A percentile compares a stretch with the other conserved stretches of the same genome.
phyloP scores from a whole-genome alignment of 2,113 vertebrate species.

The Bos indicus region DNA sequence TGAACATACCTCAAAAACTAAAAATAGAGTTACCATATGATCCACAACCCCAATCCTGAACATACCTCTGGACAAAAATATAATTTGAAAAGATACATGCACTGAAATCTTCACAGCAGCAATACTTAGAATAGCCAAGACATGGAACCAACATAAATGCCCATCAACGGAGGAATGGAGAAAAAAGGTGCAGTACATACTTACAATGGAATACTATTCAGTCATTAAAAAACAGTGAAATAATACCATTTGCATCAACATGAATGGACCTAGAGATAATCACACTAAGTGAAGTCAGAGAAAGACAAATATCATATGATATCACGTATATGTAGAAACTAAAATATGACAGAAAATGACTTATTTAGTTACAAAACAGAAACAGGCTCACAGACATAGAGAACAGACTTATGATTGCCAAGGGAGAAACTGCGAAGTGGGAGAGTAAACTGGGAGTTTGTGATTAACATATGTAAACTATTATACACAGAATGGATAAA shows the following conservation, averaged over 20 bases:
- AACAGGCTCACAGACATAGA: background rate
- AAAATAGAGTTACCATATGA: background rate
- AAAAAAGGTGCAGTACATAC: background rate
- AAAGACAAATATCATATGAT: background rate
- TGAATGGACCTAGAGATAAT: background rate
- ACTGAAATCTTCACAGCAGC: background rate
- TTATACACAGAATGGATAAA: background rate
- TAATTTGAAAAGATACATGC: background rate
- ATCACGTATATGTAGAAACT: background rate
- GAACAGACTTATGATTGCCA: background rate
- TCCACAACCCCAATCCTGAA: background rate
- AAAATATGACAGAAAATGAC: background rate
- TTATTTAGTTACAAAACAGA: background rate
- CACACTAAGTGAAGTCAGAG: background rate
- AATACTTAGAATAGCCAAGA: background rate
- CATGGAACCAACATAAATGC: background rate
- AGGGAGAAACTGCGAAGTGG: rapidly evolving
- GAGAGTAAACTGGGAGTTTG: background rate
- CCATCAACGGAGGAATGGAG: background rate
- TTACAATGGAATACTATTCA: background rate
- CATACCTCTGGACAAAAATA: background rate
- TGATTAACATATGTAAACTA: background rate
- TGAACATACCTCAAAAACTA: background rate
- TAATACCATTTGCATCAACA: background rate
- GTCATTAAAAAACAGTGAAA: background rate